Base-by-base conservation (phyloP, 2,113 vertebrate species). In the Oryzias celebensis region DNA sequence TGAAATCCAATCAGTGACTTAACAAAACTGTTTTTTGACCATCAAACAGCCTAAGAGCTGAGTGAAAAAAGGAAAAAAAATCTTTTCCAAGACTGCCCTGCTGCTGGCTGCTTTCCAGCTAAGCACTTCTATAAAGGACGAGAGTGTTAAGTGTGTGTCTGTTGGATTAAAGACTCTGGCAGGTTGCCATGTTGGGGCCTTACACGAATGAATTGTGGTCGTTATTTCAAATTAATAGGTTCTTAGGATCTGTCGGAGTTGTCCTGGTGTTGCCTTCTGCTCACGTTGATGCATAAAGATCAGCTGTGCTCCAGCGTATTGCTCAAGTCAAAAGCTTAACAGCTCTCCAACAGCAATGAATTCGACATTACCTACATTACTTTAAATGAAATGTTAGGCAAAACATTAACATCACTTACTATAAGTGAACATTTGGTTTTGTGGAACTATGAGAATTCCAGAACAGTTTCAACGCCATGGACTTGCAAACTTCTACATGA, bases 331-430 rank as follows among this genome's bases (percentile, higher is more conserved):
- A 69, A 54, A 46, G 24, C 36, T 10, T 17, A 60, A 56, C 58
- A 14, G 61, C 26, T 31, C 26, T 4, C 26, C 7, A 28, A 28
- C 26, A 28, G 23, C 26, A 68, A 77, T 84, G 77, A 80, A 73
- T 75, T 70, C 78, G 14, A 41, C 59, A 66, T 56, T 71, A 82
- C 80, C 49, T 66, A 71, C 73, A 80, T 44, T 71, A 52, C 51
- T 67, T 64, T 58, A 78, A 78, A 73, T 82, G 64, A 69, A 7
- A 7, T 47, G 42, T 64, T 77, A 86, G 77, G 72, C 82, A 84
- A 66, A 62, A 78, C 63, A 74, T 73, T 52, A 69, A 70, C 36
- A 36, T 12, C 36, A 36, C 36, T 36, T 36, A 36, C 36, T 36
- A 3, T 46, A 67, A 45, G 47, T 44, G 47, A 51, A 65, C 28